These are phyloP conservation scores for Dynastes grantii DNA, from an alignment of 2,888 invertebrate species.

Conservation along the genomic window DNA sequence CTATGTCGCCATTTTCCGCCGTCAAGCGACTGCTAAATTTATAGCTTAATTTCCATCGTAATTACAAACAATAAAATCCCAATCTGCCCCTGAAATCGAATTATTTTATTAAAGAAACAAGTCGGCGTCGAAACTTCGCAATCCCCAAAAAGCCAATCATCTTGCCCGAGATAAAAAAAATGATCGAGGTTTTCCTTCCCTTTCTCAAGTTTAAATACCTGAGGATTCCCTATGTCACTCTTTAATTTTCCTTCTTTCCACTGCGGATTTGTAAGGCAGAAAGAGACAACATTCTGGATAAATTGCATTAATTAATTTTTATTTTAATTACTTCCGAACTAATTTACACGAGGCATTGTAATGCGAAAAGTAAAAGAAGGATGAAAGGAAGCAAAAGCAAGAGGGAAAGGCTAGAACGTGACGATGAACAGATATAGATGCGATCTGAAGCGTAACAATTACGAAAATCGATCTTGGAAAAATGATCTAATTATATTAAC, in stretches of 20 bases:
- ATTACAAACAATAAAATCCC: conserved; percentile 45
- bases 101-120: conserved; percentile 40
- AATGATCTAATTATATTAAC: conserved; percentile 23
- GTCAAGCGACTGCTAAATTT: conserved; percentile 6
- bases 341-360: conserved; percentile 23
- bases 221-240: conserved; percentile 1
- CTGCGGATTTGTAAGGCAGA: background rate
- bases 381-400: background rate
- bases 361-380: too few species aligned
- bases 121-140: background rate
- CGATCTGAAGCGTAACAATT: conserved; percentile 15
- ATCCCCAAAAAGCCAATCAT: background rate
- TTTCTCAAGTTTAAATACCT: background rate
- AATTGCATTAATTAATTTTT: conserved; percentile 44
- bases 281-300: background rate
- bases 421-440: background rate
- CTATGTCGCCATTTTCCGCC: background rate
- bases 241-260: background rate
- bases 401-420: background rate
- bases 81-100: conserved; percentile 37
- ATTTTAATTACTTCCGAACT: conserved; percentile 42
- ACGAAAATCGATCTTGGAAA: conserved; percentile 27
- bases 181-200: background rate
- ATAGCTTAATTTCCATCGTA: conserved; percentile 43
- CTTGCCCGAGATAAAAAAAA: conserved; percentile 3